Conservation (phyloP, 1,140 invertebrate species). For the Drosophila mauritiana region DNA sequence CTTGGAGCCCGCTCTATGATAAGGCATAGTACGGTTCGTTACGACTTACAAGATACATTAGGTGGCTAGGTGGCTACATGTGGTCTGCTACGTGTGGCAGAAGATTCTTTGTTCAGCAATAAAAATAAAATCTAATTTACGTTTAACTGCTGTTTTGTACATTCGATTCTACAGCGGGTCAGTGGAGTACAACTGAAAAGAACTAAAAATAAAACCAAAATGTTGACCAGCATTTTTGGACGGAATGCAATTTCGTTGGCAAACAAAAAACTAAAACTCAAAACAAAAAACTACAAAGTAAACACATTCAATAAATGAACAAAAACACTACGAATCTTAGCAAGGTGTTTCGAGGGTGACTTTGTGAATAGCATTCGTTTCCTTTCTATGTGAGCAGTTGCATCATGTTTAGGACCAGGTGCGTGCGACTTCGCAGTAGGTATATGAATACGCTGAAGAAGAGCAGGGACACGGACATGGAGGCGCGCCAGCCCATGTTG, state of each 20-base stretch:
- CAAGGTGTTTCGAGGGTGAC: constrained; percentile 16
- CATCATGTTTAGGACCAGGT: constrained; percentile 69
- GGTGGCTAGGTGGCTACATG: constrained; percentile 37
- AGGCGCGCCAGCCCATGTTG: constrained; percentile 87
- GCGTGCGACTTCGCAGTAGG: constrained; percentile 77
- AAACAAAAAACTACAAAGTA: constrained; percentile 47
- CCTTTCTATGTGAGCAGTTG: constrained; percentile 68
- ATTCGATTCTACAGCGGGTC: constrained; percentile 45
- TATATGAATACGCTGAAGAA: constrained; percentile 82
- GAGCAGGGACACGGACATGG: constrained; percentile 74
- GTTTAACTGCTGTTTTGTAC: constrained; percentile 60
- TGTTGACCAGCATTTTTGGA: constrained; percentile 61
- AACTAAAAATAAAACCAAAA: constrained; percentile 44
- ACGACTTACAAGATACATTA: constrained; percentile 45
- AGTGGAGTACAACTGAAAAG: constrained; percentile 14
- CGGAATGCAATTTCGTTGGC: constrained; percentile 74
- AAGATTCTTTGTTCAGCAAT: constrained; percentile 39
- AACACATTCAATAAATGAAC: constrained; percentile 26
- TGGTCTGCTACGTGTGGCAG: constrained; percentile 30
- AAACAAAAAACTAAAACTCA: constrained; percentile 41
- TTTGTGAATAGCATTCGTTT: constrained; percentile 7
- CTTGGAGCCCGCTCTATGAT: constrained; percentile 57
- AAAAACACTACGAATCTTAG: constrained; percentile 43
- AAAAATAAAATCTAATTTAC: constrained; percentile 29
- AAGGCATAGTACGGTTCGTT: constrained; percentile 48